Conservation (phyloP, 2,888 invertebrate genomes). For the Rhorus exstirpatorius region DNA sequence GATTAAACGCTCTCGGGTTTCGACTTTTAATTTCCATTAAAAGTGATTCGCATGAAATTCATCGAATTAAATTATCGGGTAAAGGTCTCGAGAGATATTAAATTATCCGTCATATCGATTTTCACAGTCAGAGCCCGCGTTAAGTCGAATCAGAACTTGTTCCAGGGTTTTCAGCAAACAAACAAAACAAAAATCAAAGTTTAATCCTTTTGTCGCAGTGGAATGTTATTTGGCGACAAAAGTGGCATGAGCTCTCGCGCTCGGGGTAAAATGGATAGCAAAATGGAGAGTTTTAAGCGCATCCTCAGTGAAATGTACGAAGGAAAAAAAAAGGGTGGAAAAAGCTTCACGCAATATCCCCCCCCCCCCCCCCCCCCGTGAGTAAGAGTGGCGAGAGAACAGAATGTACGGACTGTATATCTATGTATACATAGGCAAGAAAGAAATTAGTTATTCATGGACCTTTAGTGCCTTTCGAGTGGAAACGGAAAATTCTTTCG, state of each 20-base stretch:
- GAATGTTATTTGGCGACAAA: conserved; percentile 18
- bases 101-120: conserved; percentile 6
- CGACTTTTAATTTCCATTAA: too few relatives aligned
- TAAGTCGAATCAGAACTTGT: background rate
- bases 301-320: background rate
- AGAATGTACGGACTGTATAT: conserved; percentile 21
- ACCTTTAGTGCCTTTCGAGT: conserved; percentile 66
- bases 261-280: conserved; percentile 6
- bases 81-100: background rate
- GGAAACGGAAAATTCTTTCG: conserved; percentile 54
- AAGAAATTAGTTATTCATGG: conserved; percentile 73
- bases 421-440: conserved; percentile 23
- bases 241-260: conserved; percentile 29
- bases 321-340: background rate
- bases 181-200: conserved; percentile 1
- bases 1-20: too few relatives aligned
- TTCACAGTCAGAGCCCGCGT: background rate
- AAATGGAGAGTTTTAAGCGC: conserved; percentile 3
- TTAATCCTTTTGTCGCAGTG: background rate
- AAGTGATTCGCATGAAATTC: too few relatives aligned
- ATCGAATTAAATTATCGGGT: background rate
- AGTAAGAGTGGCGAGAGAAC: conserved; percentile 18
- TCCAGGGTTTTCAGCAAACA: too few relatives aligned
- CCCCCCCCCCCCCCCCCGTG: background rate
- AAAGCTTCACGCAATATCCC: background rate